Percentiles rank a stretch among this genome's conserved stretches.
phyloP scores from a whole-genome alignment of 2,113 vertebrate species.

The Equus przewalskii region DNA sequence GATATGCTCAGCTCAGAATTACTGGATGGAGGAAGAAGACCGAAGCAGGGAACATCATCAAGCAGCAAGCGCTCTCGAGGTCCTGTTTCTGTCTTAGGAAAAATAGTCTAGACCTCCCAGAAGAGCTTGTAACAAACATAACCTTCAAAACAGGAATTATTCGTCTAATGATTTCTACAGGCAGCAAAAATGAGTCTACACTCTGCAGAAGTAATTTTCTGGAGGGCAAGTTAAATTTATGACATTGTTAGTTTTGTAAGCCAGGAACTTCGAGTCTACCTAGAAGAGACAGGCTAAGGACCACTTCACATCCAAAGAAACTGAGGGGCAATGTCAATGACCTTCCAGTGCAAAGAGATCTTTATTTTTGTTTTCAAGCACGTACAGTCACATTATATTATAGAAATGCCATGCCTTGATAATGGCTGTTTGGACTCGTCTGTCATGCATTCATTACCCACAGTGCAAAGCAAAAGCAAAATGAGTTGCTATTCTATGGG shows the following conservation, averaged over 20 bases:
- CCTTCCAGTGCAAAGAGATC: slow-evolving; percentile 46
- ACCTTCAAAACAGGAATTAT: slow-evolving; percentile 45
- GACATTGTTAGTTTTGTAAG: slow-evolving; percentile 71
- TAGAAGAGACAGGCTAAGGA: slow-evolving; percentile 76
- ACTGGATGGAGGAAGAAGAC: slow-evolving; percentile 29
- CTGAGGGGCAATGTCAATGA: slow-evolving; percentile 54
- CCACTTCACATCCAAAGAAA: slow-evolving; percentile 62
- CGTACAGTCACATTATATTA: slow-evolving; percentile 66
- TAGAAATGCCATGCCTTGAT: slow-evolving; percentile 79
- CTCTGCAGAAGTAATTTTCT: slow-evolving; percentile 80
- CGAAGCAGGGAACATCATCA: slow-evolving; percentile 36
- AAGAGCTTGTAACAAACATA: slow-evolving; percentile 58
- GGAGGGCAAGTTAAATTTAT: slow-evolving; percentile 79
- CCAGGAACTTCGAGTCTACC: slow-evolving; percentile 70
- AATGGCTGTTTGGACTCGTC: slow-evolving; percentile 64
- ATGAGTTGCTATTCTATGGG: slow-evolving; percentile 67
- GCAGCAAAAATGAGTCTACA: slow-evolving; percentile 64
- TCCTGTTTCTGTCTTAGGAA: slow-evolving; percentile 53
- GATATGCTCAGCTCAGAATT: not conserved
- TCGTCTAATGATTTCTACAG: slow-evolving; percentile 77
- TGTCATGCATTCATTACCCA: slow-evolving; percentile 59
- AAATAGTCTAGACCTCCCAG: slow-evolving; percentile 74
- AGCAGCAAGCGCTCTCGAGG: slow-evolving; percentile 14
- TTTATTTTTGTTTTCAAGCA: slow-evolving; percentile 69
- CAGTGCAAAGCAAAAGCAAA: slow-evolving; percentile 77